These are phyloP conservation scores for Bambusicola thoracicus DNA, from an alignment of 2,113 vertebrate species.

Conservation along the genomic window DNA sequence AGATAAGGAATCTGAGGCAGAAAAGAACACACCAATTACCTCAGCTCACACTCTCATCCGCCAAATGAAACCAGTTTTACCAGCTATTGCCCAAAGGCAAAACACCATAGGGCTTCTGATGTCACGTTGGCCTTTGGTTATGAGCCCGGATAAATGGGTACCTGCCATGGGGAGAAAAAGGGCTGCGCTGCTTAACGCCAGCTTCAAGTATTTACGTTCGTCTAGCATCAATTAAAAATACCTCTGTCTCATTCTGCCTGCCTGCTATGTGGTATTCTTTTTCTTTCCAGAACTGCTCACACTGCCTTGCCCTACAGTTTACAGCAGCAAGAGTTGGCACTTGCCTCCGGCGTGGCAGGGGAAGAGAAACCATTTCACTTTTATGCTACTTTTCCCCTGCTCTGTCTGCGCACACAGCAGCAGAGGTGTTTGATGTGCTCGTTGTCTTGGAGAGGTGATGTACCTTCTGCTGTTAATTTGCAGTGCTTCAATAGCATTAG, in stretches of 20 bases:
- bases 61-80: conserved; percentile 75
- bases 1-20: conserved; percentile 68
- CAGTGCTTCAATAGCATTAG: conserved; percentile 4
- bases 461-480: conserved; percentile 12
- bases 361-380: conserved; percentile 57
- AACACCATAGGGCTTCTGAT: conserved; percentile 71
- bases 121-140: conserved; percentile 72
- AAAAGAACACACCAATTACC: conserved; percentile 55
- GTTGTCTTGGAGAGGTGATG: conserved; percentile 30
- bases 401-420: neutral
- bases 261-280: conserved; percentile 49
- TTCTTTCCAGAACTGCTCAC: conserved; percentile 49
- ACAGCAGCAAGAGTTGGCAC: conserved; percentile 58
- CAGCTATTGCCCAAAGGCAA: conserved; percentile 71
- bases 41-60: conserved; percentile 54
- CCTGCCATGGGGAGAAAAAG: conserved; percentile 58
- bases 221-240: conserved; percentile 74
- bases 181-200: conserved; percentile 54
- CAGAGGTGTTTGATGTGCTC: conserved; percentile 27
- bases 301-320: conserved; percentile 46
- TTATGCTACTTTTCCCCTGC: neutral
- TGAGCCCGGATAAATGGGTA: conserved; percentile 54
- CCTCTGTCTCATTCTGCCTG: conserved; percentile 70
- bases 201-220: conserved; percentile 55
- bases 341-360: conserved; percentile 56